Conservation (phyloP, 1,140 invertebrate species). For the Magallana angulata region DNA sequence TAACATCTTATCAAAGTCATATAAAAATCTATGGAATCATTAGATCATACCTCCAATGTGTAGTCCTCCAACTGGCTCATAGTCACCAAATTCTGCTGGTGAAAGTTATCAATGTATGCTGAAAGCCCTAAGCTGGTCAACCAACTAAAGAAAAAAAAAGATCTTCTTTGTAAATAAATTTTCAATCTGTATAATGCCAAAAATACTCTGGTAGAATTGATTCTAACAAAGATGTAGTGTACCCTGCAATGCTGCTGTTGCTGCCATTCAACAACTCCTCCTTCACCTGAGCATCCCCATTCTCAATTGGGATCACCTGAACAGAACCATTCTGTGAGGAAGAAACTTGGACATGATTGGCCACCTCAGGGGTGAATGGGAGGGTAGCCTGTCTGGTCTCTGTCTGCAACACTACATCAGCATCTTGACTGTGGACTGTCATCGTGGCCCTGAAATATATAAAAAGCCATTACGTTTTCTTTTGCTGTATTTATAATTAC, state of each 20-base stretch:
- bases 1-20: no score
- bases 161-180: background rate
- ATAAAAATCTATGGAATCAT: no score
- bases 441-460: conserved; percentile 18
- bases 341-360: conserved; percentile 56
- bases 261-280: conserved; percentile 42
- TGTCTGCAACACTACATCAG: conserved; percentile 20
- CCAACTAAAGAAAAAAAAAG: conserved; percentile 68
- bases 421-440: conserved; percentile 50
- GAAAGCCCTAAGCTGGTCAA: conserved; percentile 70
- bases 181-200: background rate
- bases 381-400: conserved; percentile 56
- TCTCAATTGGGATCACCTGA: conserved; percentile 44
- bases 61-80: conserved; percentile 76
- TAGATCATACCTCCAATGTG: conserved; percentile 70
- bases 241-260: conserved; percentile 43
- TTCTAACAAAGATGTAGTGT: background rate
- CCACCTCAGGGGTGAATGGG: conserved; percentile 64
- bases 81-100: conserved; percentile 68
- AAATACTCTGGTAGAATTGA: background rate
- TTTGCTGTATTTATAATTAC: no score
- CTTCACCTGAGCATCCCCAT: conserved; percentile 33
- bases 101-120: conserved; percentile 76
- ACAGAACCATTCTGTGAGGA: conserved; percentile 62
- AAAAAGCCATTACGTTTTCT: no score